Percentiles rank a stretch among this genome's conserved stretches.
These are phyloP conservation scores for Antheraea yamamai DNA, from an alignment of 2,888 invertebrate genomes.

Conservation along the genomic window DNA sequence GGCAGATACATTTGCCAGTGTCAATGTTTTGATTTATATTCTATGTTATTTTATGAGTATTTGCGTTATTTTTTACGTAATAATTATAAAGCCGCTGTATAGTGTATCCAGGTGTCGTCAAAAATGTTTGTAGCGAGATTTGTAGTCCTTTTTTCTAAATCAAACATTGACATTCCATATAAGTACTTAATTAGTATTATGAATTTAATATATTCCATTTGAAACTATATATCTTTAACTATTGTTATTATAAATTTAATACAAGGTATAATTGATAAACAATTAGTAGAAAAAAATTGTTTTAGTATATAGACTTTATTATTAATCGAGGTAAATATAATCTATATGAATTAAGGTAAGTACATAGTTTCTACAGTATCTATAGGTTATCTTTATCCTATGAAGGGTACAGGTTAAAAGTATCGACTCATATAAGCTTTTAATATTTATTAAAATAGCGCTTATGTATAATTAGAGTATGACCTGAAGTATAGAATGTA, in stretches of 20 bases:
- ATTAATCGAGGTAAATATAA: too few relatives aligned
- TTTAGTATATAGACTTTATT: neutral
- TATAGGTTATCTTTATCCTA: too few relatives aligned
- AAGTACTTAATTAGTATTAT: slow-evolving; percentile 69
- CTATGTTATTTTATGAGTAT: neutral
- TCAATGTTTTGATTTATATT: neutral
- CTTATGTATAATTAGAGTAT: too few relatives aligned
- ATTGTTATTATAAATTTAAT: slow-evolving; percentile 23
- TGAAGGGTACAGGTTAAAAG: too few relatives aligned
- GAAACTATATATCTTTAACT: slow-evolving; percentile 22
- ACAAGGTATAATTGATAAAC: neutral
- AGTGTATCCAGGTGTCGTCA: neutral
- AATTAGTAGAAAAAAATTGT: neutral
- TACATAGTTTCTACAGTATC: too few relatives aligned
- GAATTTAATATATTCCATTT: slow-evolving; percentile 22
- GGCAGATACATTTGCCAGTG: neutral
- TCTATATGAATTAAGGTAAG: neutral
- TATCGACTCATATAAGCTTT: too few relatives aligned
- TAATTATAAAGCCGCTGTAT: neutral
- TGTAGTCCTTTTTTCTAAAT: neutral
- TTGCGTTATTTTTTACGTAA: neutral
- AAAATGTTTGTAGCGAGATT: neutral
- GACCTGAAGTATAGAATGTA: neutral
- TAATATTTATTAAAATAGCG: too few relatives aligned
- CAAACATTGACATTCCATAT: slow-evolving; percentile 62